Evolutionary conservation across 2,888 invertebrate genomes (phyloP).

Genomic region (Drosophila nr. perissopoda): DNA sequence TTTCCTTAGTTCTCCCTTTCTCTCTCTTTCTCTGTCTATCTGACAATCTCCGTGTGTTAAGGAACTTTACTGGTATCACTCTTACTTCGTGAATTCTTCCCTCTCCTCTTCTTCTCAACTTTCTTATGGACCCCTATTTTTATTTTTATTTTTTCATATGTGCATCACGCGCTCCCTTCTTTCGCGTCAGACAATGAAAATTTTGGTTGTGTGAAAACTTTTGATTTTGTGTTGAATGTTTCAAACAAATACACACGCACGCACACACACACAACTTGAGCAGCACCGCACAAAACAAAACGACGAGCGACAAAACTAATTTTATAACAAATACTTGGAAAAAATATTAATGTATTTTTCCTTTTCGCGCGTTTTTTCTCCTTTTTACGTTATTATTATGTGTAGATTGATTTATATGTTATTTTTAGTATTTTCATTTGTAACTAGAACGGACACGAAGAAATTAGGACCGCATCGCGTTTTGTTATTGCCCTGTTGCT

Average conservation of each 20-base stretch:
- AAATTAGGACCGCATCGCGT: constrained; percentile 73
- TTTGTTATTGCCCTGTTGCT: constrained; percentile 59
- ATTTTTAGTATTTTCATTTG: constrained; percentile 36
- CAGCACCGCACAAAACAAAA: constrained; percentile 58
- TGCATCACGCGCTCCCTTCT: constrained; percentile 67
- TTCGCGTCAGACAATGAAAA: constrained; percentile 73
- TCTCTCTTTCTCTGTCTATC: constrained; percentile 15
- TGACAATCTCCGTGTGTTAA: constrained; percentile 37
- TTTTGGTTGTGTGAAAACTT: constrained; percentile 40
- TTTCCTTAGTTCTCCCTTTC: constrained; percentile 18
- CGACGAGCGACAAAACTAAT: constrained; percentile 39
- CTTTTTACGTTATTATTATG: constrained; percentile 9
- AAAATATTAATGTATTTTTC: constrained; percentile 18
- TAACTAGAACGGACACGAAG: constrained; percentile 51
- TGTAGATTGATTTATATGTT: constrained; percentile 27
- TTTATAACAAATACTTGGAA: constrained; percentile 27
- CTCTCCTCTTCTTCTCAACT: constrained; percentile 37
- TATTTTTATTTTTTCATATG: constrained; percentile 56
- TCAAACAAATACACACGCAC: constrained; percentile 29
- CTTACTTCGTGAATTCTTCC: constrained; percentile 35
- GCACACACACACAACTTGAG: constrained; percentile 36
- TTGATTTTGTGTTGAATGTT: constrained; percentile 33
- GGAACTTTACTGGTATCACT: constrained; percentile 69
- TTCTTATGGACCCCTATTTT: constrained; percentile 34
- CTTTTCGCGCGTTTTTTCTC: constrained; percentile 41